Base-by-base conservation (phyloP, 1,140 invertebrate species). In the Drosophila nikananu region DNA sequence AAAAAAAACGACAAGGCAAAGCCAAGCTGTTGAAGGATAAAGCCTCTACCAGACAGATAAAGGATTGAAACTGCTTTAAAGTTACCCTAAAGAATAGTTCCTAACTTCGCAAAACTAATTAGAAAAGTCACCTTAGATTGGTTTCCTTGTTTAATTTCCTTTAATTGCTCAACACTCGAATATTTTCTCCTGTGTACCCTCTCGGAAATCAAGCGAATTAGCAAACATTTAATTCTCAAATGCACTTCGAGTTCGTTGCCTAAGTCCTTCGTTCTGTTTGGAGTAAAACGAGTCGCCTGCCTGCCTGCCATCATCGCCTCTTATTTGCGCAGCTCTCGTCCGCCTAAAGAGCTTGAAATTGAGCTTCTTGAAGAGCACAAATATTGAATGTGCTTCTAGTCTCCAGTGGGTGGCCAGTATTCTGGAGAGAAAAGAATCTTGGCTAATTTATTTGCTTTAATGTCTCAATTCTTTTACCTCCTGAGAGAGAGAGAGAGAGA, bases 171-270 rank as follows among this genome's bases (percentile, higher is more conserved):
- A 57, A 25, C 54, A 57, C 54, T 57, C 15, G 32, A 59, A 30
- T 44, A 74, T 73, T 77, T 59, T 71, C 62, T 49, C 73, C 64
- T 49, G 66, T 73, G 70, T 23, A 27, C 8, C 48, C 48, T 10
- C 48, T n/a, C 64, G 13, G 21, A 81, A 87, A 83, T 87, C 83
- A 77, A 68, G 83, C 83, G 70, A 83, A 87, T 86, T 87, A 87
- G 83, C 84, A 87, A 86, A 87, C 84, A 84, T 81, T 90, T 79
- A 72, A 79, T 86, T 66, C 64, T 83, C 59, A 83, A 83, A 83
- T 73, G 81, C 81, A 68, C 49, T 81, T 30, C 66, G 72, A 89
- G 86, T 89, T 90, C 86, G 81, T 90, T 86, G 82, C 62, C 76
- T 77, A 80, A 86, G 86, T 90, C 84, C 62, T 87, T 87, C 86